A percentile compares a stretch with the other conserved stretches of the same genome.
These are phyloP conservation scores for Atta texana DNA, from an alignment of 1,140 invertebrate genomes.

Conservation along the genomic window DNA sequence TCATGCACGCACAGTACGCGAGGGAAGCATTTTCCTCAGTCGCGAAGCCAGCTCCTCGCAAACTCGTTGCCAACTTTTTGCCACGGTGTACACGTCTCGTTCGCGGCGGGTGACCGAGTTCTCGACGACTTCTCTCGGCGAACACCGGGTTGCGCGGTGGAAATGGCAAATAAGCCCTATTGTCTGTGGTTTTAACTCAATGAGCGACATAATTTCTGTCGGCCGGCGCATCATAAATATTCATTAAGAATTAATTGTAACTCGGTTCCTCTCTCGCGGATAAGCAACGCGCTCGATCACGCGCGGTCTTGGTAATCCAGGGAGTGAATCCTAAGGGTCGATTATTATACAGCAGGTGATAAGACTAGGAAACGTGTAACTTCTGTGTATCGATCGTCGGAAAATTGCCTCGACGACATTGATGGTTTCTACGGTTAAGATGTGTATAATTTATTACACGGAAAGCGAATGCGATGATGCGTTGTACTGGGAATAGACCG, in stretches of 20 bases:
- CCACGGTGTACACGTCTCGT: constrained; percentile 17
- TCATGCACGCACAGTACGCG: neutral
- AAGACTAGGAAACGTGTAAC: neutral
- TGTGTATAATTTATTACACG: constrained; percentile 30
- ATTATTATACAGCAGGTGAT: constrained; percentile 41
- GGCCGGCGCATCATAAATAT: constrained; percentile 61
- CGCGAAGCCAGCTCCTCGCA: constrained; percentile 28
- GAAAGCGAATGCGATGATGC: neutral
- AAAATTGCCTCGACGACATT: constrained; percentile 36
- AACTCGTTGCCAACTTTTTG: constrained; percentile 63
- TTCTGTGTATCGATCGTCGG: constrained; percentile 35
- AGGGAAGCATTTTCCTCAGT: constrained; percentile 21
- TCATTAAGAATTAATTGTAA: constrained; percentile 61
- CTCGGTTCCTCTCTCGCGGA: constrained; percentile 12
- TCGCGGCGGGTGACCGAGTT: constrained; percentile 41
- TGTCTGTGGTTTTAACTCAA: constrained; percentile 63
- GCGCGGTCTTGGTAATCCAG: constrained; percentile 25
- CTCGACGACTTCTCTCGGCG: constrained; percentile 23
- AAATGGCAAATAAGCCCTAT: constrained; percentile 62
- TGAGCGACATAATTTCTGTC: constrained; percentile 55
- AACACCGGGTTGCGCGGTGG: constrained; percentile 10
- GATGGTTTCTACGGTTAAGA: constrained; percentile 24
- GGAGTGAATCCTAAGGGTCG: constrained; percentile 9
- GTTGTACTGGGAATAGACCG: neutral
- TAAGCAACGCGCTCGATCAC: constrained; percentile 40